A percentile compares a stretch with the other conserved stretches of the same genome.
Evolutionary conservation across 2,888 invertebrate genomes (phyloP).

Genomic region (Lithosia quadra): DNA sequence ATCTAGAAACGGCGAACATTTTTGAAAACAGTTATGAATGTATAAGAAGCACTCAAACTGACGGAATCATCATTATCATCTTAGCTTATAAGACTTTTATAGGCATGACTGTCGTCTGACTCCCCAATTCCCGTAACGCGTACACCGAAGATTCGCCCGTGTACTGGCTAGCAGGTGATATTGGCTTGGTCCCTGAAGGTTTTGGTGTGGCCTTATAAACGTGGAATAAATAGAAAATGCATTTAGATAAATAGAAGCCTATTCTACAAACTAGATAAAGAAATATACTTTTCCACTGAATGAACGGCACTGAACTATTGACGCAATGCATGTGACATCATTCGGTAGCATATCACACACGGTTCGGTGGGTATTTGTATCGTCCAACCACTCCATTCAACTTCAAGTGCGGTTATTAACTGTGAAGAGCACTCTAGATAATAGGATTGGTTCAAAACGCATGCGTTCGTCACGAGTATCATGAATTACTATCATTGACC

Average conservation of each 20-base stretch:
- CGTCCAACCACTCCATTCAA: constrained; percentile 61
- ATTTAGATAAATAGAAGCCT: neutral
- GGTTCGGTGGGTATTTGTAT: constrained; percentile 69
- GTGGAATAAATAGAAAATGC: no score
- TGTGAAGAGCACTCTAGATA: constrained; percentile 84
- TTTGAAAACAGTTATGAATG: no score
- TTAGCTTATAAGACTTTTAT: no score
- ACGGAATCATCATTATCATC: no score
- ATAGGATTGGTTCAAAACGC: constrained; percentile 76
- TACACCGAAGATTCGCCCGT: no score
- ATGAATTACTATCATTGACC: constrained; percentile 55
- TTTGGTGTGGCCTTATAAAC: no score
- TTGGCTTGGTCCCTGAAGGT: no score
- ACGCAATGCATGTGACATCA: constrained; percentile 71
- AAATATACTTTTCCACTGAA: neutral
- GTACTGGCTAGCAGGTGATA: no score
- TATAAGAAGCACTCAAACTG: no score
- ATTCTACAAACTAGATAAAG: neutral
- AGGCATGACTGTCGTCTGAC: no score
- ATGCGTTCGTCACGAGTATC: constrained; percentile 58
- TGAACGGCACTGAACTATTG: constrained; percentile 41
- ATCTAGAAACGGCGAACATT: no score
- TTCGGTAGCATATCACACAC: constrained; percentile 64
- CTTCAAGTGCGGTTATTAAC: constrained; percentile 80
- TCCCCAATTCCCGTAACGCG: no score